A percentile compares a stretch with the other conserved stretches of the same genome.
phyloP scores from a whole-genome alignment of 2,888 invertebrate species.

The Heteropelma amictum region DNA sequence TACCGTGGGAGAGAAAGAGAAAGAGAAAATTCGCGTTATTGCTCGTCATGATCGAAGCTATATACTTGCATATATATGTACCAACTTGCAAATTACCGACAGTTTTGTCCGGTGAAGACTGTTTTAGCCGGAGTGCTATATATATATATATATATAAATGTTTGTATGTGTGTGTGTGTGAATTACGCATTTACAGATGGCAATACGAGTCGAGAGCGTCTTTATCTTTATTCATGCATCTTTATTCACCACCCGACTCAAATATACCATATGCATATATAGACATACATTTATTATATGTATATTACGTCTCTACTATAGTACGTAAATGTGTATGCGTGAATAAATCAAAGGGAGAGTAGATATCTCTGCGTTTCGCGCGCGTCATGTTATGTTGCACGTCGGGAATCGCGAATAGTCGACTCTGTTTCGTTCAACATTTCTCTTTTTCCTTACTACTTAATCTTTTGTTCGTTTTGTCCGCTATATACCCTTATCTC shows the following conservation, averaged over 20 bases:
- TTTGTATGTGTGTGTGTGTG: background rate
- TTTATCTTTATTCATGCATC: slow-evolving; percentile 55
- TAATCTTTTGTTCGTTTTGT: background rate
- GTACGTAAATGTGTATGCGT: background rate
- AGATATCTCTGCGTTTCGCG: slow-evolving; percentile 50
- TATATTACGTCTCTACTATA: no score
- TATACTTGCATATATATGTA: no score
- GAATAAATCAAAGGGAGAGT: slow-evolving; percentile 5
- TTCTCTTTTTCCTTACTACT: background rate
- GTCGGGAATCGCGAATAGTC: background rate
- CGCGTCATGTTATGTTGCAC: no score
- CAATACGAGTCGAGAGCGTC: slow-evolving; percentile 18
- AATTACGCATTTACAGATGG: slow-evolving; percentile 2
- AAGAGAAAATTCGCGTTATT: slow-evolving; percentile 22
- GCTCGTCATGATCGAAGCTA: slow-evolving; percentile 34
- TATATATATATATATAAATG: slow-evolving; percentile 7
- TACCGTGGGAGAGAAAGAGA: slow-evolving; percentile 6
- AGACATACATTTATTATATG: no score
- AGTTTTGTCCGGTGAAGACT: slow-evolving; percentile 24
- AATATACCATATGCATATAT: slow-evolving; percentile 23
- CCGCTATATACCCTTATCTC: slow-evolving; percentile 16
- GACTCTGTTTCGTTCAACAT: slow-evolving; percentile 2
- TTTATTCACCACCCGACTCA: slow-evolving; percentile 40
- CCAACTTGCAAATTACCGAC: slow-evolving; percentile 47
- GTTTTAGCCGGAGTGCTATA: slow-evolving; percentile 11